These are phyloP conservation scores for Sphyrna mokarran DNA, from an alignment of 2,113 vertebrate species.

Conservation along the genomic window DNA sequence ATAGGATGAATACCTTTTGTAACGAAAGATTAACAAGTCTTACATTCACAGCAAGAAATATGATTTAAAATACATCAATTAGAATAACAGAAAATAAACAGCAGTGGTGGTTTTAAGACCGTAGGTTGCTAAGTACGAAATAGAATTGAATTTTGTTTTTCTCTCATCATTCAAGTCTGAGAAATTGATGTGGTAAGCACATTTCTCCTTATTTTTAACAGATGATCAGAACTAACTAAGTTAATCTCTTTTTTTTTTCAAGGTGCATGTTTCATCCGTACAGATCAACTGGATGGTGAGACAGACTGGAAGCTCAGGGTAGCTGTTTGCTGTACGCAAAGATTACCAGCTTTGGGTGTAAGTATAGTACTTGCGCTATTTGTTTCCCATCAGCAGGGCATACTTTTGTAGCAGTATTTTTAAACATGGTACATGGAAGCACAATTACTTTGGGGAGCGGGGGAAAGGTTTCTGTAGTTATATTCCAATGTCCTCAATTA, in stretches of 20 bases:
- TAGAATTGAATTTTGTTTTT: neutral
- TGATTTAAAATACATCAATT: neutral
- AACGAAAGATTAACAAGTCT: neutral
- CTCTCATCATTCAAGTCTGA: neutral
- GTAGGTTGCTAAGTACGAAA: neutral
- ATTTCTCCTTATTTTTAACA: neutral
- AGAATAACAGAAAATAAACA: neutral
- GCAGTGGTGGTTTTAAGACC: neutral
- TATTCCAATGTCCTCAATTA: neutral
- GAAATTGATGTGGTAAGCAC: neutral
- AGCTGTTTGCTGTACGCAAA: slow-evolving; percentile 84
- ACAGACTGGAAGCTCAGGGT: slow-evolving; percentile 97
- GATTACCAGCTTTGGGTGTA: slow-evolving; percentile 85
- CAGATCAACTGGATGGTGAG: slow-evolving; percentile 93
- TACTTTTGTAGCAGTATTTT: neutral
- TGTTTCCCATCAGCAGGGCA: neutral
- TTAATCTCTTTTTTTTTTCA: slow-evolving; percentile 40
- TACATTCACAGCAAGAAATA: neutral
- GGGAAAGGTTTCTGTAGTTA: neutral
- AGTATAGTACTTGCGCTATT: slow-evolving; percentile 38
- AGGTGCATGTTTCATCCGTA: slow-evolving; percentile 92
- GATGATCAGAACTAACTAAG: neutral
- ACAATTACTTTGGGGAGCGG: neutral
- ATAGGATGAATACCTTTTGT: neutral
- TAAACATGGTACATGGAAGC: neutral